Evolutionary conservation across 2,888 invertebrate species (phyloP).

Genomic region (Sarcophaga subvicina): DNA sequence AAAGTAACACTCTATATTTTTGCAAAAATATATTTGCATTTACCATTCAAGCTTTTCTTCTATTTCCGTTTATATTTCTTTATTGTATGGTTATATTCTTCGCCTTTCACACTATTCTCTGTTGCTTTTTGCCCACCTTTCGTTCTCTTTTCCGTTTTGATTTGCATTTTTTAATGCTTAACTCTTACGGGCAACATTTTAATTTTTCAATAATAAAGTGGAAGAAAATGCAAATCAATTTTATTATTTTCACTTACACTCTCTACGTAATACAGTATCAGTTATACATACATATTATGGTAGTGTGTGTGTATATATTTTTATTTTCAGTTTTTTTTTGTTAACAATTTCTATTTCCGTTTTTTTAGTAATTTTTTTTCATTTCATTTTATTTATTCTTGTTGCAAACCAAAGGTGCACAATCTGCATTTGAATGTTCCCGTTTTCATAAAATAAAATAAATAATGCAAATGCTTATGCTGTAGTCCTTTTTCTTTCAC

Average conservation of each 20-base stretch:
- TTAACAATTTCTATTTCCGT: slow-evolving; percentile 47
- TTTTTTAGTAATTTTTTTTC: slow-evolving; percentile 11
- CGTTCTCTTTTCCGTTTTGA: neutral
- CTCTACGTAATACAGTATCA: slow-evolving; percentile 29
- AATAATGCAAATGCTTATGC: slow-evolving; percentile 59
- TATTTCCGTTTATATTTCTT: slow-evolving; percentile 40
- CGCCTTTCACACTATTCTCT: neutral
- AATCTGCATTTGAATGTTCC: slow-evolving; percentile 70
- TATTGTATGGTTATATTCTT: neutral
- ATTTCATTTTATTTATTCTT: slow-evolving; percentile 14
- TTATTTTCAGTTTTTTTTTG: neutral
- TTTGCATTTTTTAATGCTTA: slow-evolving; percentile 66
- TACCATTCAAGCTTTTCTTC: slow-evolving; percentile 43
- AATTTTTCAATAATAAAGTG: slow-evolving; percentile 68
- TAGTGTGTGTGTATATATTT: neutral
- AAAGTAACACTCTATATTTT: no score
- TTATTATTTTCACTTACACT: slow-evolving; percentile 64
- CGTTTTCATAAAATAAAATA: slow-evolving; percentile 57
- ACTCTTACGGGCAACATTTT: slow-evolving; percentile 66
- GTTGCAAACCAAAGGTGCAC: slow-evolving; percentile 61
- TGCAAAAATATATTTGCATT: neutral
- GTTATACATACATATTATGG: neutral
- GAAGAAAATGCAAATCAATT: slow-evolving; percentile 67
- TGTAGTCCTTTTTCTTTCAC: slow-evolving; percentile 19
- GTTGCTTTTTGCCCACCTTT: neutral